Base-by-base conservation (phyloP, 2,797 vertebrate species). In the Enoplosus armatus region DNA sequence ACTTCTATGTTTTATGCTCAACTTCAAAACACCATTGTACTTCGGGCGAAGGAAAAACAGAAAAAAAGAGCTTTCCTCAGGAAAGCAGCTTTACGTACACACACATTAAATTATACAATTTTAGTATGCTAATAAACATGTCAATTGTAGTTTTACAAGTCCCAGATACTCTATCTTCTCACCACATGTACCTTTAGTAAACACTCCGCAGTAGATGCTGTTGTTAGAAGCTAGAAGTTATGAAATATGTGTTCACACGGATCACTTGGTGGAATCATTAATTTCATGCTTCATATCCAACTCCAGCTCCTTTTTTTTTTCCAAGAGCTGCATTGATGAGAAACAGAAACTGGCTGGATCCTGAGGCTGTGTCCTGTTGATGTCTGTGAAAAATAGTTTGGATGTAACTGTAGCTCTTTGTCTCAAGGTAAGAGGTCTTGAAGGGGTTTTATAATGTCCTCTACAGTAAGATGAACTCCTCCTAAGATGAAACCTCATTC, bases 111-210 rank as follows among this genome's bases (percentile, higher is more conserved):
- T 92, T 82, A 90, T 85, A 89, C 75, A 56, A 73, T 85, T 91
- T 87, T 78, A 91, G 69, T 87, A 83, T 72, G 85, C 83, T 93
- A 91, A 91, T 92, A 93, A 94, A 93, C 82, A 89, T 82, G 82
- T 87, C 83, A 86, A 68, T 89, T 89, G 84, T 43, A 88, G 72
- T 86, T 86, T 90, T 81, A 93, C 82, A 86, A 80, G 85, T 83
- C 90, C 85, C 86, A 92, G 89, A 93, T 79, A 84, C 75, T 88
- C 77, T 47, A 77, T 82, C 60, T 84, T 85, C 84, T 73, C 20
- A 2, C 71, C 54, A 72, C 70, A 56, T 78, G 86, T 45, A 89
- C 75, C 75, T 86, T 86, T 59, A 77, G 76, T 77, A 88, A 92
- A 92, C 72, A 85, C 27, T 70, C 78, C 79, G 77, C 77, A 74